A percentile compares a stretch with the other conserved stretches of the same genome.
These are phyloP conservation scores for Penaeus japonicus DNA, from an alignment of 1,140 invertebrate species.

Conservation along the genomic window DNA sequence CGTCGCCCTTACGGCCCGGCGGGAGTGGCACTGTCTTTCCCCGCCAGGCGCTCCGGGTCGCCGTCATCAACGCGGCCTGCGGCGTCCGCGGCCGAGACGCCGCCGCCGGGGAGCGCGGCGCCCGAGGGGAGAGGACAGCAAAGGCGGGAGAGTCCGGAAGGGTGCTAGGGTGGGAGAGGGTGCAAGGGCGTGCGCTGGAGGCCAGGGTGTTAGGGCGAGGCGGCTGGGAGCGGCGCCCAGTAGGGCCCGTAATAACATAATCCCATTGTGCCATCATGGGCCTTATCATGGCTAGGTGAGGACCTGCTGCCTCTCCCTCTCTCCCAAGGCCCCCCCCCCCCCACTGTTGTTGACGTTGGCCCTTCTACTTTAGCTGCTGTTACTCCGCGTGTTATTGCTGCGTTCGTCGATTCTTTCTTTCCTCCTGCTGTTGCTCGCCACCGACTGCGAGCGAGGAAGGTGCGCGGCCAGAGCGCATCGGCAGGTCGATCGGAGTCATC, in stretches of 20 bases:
- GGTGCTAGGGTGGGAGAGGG: conserved; percentile 15
- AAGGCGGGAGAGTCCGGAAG: not conserved
- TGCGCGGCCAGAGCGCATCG: no score
- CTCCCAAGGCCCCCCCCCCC: not conserved
- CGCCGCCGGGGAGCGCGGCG: not conserved
- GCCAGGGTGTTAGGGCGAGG: no score
- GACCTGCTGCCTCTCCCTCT: not conserved
- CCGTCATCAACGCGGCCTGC: no score
- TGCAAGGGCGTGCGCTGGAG: no score
- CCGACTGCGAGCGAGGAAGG: no score
- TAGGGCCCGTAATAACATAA: conserved; percentile 1
- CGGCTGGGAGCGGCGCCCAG: no score
- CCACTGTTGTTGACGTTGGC: not conserved
- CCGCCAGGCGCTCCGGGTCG: no score
- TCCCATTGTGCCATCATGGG: conserved; percentile 21
- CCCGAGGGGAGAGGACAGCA: not conserved
- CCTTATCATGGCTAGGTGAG: conserved; percentile 14
- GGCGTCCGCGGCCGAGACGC: no score
- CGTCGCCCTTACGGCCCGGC: no score
- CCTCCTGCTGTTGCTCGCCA: not conserved
- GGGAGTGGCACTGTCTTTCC: no score
- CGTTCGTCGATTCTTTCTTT: not conserved
- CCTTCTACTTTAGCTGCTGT: no score
- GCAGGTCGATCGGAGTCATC: no score
- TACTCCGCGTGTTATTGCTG: not conserved